phyloP scores from a whole-genome alignment of 2,113 vertebrate genomes.

The Hemicordylus capensis region DNA sequence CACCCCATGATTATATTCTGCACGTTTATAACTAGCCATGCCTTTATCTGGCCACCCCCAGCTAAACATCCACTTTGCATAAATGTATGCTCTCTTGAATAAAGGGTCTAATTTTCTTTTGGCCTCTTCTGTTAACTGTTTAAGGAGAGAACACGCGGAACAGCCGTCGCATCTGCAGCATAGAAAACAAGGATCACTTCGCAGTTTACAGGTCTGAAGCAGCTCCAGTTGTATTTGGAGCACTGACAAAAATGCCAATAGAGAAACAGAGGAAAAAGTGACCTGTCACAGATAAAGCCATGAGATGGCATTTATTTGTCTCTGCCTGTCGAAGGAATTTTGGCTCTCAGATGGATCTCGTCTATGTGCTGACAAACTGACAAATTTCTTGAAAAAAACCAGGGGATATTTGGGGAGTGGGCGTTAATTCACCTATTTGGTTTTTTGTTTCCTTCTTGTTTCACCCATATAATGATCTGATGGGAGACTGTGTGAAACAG shows the following conservation, averaged over 20 bases:
- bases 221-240: slow-evolving; percentile 42
- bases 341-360: slow-evolving; percentile 34
- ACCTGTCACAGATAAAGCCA: slow-evolving; percentile 53
- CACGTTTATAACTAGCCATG: slow-evolving; percentile 59
- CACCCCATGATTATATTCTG: slow-evolving; percentile 58
- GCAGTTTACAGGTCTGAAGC: slow-evolving; percentile 22
- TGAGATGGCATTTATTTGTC: slow-evolving; percentile 40
- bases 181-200: slow-evolving; percentile 35
- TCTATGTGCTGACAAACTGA: slow-evolving; percentile 24
- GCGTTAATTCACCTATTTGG: background rate
- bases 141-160: slow-evolving; percentile 44
- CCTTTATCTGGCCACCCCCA: slow-evolving; percentile 57
- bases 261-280: slow-evolving; percentile 51
- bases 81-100: slow-evolving; percentile 62
- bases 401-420: too few species aligned
- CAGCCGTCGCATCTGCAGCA: slow-evolving; percentile 27
- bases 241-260: slow-evolving; percentile 54
- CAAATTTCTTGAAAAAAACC: slow-evolving; percentile 4
- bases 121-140: slow-evolving; percentile 57
- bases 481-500: too few species aligned
- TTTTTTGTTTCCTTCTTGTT: background rate
- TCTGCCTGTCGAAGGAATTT: slow-evolving; percentile 26
- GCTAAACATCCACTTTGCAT: slow-evolving; percentile 64
- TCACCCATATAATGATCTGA: background rate
- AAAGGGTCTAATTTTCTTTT: slow-evolving; percentile 61